Evolutionary conservation across 2,113 vertebrate species (phyloP).

Genomic region (Petrocephalus zakoni): DNA sequence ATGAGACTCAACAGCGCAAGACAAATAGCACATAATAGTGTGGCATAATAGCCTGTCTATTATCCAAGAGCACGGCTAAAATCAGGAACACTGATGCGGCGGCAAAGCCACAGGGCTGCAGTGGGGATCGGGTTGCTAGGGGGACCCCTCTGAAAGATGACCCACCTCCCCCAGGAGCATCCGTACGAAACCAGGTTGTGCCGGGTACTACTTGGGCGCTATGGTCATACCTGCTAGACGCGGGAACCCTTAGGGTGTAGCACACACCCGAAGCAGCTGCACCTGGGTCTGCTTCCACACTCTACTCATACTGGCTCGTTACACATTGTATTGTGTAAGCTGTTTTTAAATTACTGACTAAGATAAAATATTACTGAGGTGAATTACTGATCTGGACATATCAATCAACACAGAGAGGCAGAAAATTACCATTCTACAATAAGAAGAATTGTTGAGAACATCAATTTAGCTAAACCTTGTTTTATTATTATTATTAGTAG

Average conservation of each 20-base stretch:
- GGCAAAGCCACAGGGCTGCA: neutral
- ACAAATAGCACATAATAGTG: constrained; percentile 33
- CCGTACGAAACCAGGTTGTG: neutral
- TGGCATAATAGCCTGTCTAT: constrained; percentile 18
- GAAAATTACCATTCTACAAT: neutral
- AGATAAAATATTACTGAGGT: neutral
- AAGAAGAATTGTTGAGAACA: no score
- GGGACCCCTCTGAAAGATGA: neutral
- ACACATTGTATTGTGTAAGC: neutral
- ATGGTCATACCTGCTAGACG: neutral
- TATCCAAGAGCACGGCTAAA: constrained; percentile 17
- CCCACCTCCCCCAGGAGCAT: neutral
- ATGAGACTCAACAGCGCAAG: constrained; percentile 21
- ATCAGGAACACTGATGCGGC: neutral
- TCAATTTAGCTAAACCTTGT: no score
- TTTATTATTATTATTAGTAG: no score
- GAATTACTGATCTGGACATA: neutral
- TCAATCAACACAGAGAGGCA: neutral
- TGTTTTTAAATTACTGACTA: neutral
- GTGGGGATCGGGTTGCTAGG: no score
- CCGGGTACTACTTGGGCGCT: neutral
- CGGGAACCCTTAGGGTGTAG: neutral
- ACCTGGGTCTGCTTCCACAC: neutral
- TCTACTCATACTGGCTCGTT: neutral
- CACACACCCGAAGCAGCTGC: neutral